Evolutionary conservation across 2,797 vertebrate genomes (phyloP).

Genomic region (Hippopotamyrus pictus): DNA sequence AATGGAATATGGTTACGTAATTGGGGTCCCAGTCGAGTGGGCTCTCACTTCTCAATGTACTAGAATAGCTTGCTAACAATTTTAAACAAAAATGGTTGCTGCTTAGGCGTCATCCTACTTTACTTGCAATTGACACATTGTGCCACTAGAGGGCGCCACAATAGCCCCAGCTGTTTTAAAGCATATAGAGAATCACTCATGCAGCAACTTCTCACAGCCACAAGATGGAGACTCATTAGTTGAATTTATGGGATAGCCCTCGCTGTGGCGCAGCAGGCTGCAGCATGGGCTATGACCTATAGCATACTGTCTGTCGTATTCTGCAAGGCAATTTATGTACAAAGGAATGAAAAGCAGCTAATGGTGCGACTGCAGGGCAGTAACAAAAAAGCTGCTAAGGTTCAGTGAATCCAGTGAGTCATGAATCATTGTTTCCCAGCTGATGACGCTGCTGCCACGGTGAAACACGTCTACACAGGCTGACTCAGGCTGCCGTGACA

Average conservation of each 20-base stretch:
- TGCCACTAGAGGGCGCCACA: neutral
- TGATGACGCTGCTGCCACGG: neutral
- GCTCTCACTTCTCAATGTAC: neutral
- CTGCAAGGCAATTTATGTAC: neutral
- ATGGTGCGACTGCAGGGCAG: neutral
- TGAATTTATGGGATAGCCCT: neutral
- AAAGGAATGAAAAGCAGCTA: neutral
- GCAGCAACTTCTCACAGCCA: neutral
- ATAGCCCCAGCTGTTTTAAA: neutral
- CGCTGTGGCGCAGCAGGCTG: neutral
- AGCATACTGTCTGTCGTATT: neutral
- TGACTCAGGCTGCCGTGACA: neutral
- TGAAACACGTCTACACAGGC: neutral
- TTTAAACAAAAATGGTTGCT: neutral
- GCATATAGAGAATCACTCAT: neutral
- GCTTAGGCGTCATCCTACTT: neutral
- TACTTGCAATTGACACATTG: neutral
- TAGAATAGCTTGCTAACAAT: neutral
- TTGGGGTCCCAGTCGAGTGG: neutral
- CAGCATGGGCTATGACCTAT: neutral
- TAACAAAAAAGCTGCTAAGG: neutral
- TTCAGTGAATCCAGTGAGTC: neutral
- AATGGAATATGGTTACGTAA: neutral
- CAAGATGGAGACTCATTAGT: neutral
- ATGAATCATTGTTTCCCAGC: neutral